Percentiles rank a stretch among this genome's conserved stretches.
Evolutionary conservation across 2,113 vertebrate genomes (phyloP).

Genomic region (Callionymus lyra): DNA sequence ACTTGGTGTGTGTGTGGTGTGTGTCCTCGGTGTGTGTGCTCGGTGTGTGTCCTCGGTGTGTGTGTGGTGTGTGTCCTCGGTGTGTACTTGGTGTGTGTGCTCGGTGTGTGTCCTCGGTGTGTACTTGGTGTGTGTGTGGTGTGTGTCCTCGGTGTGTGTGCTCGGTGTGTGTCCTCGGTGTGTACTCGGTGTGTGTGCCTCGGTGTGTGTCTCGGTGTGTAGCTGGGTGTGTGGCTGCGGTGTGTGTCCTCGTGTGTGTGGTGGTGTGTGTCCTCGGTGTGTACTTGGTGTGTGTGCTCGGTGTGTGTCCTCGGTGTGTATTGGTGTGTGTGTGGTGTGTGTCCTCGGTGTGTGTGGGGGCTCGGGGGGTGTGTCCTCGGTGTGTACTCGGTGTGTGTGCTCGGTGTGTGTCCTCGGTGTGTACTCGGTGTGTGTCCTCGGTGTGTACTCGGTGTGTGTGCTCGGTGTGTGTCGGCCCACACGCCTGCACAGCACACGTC

Average conservation of each 20-base stretch:
- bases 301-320: no score
- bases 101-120: background rate
- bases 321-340: background rate
- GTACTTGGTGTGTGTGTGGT: conserved; percentile 1
- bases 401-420: background rate
- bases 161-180: background rate
- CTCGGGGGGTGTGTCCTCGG: no score
- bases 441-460: conserved; percentile 1
- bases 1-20: no score
- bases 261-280: conserved; percentile 1
- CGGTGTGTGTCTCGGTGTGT: background rate
- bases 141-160: no score
- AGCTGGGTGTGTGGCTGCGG: no score
- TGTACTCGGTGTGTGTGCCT: conserved; percentile 1
- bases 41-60: background rate
- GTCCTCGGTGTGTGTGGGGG: conserved; percentile 1
- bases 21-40: background rate
- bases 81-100: no score
- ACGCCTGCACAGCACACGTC: conserved; percentile 11
- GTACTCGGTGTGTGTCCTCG: background rate
- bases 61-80: no score
- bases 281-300: background rate
- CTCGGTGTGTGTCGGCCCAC: conserved; percentile 26
- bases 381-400: no score
- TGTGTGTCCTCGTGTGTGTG: background rate